A percentile compares a stretch with the other conserved stretches of the same genome.
Evolutionary conservation across 2,113 vertebrate species (phyloP).

Genomic region (Sphaerodactylus townsendi): DNA sequence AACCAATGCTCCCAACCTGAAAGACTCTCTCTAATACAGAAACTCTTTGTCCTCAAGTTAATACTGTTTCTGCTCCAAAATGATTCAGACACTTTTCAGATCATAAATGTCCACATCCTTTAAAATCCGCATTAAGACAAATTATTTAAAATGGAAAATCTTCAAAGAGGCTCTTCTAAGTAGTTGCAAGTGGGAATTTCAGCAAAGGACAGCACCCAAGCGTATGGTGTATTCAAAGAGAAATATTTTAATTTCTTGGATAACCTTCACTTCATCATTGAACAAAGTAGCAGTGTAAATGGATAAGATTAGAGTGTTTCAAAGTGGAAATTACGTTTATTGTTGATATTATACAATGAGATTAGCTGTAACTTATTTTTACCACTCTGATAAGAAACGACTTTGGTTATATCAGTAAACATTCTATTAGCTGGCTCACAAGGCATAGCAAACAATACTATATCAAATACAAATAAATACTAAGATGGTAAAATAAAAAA

Average conservation of each 20-base stretch:
- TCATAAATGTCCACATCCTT: conserved; percentile 21
- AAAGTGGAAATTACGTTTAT: not conserved
- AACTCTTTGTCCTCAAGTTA: not conserved
- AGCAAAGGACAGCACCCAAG: not conserved
- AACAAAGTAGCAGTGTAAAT: not conserved
- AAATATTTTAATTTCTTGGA: conserved; percentile 1
- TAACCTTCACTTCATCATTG: not conserved
- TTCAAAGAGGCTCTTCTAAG: conserved; percentile 16
- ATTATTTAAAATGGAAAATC: conserved; percentile 33
- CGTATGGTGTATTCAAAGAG: not conserved
- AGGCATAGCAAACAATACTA: too few species aligned
- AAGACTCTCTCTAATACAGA: not conserved
- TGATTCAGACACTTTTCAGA: conserved; percentile 8
- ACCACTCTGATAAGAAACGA: not conserved
- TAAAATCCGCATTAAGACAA: conserved; percentile 27
- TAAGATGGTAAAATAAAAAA: too few species aligned
- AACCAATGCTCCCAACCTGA: not conserved
- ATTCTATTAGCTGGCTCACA: too few species aligned
- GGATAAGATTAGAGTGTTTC: conserved; percentile 4
- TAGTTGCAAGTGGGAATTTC: conserved; percentile 13
- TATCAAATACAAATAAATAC: too few species aligned
- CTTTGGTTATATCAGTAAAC: not conserved
- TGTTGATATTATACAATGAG: not conserved
- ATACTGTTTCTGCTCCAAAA: not conserved
- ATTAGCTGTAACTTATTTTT: not conserved